Evolutionary conservation across 1,140 invertebrate species (phyloP).

Genomic region (Onthophagus taurus): DNA sequence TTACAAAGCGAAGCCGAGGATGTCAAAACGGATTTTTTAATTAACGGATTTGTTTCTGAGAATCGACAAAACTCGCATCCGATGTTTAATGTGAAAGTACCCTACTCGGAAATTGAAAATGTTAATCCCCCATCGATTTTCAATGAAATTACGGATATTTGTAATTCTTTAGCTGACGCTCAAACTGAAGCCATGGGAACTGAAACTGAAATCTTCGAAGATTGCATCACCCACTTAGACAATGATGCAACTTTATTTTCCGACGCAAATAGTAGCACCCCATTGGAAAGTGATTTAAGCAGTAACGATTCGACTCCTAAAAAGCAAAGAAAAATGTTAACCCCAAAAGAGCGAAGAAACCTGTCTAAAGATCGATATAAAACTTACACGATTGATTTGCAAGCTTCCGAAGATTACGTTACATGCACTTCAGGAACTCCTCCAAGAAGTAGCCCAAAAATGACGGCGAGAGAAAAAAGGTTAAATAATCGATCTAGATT

Average conservation of each 20-base stretch:
- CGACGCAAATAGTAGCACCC: conserved; percentile 39
- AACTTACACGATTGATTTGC: conserved; percentile 65
- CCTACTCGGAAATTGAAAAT: conserved; percentile 51
- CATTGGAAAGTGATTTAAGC: conserved; percentile 48
- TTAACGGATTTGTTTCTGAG: conserved; percentile 20
- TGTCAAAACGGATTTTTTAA: conserved; percentile 23
- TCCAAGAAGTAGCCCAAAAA: conserved; percentile 27
- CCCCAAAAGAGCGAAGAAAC: conserved; percentile 64
- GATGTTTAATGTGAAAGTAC: conserved; percentile 45
- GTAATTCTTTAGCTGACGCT: conserved; percentile 50
- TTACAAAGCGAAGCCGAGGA: conserved; percentile 70
- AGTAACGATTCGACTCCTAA: conserved; percentile 65
- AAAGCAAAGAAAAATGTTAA: conserved; percentile 46
- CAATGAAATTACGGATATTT: conserved; percentile 50
- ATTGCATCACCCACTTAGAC: conserved; percentile 41
- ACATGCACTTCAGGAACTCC: background rate
- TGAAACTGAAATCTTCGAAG: conserved; percentile 45
- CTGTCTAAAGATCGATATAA: conserved; percentile 64
- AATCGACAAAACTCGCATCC: conserved; percentile 28
- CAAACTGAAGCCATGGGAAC: conserved; percentile 48
- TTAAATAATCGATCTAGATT: conserved; percentile 57
- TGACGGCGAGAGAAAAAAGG: conserved; percentile 58
- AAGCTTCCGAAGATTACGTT: conserved; percentile 32
- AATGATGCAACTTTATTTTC: conserved; percentile 35
- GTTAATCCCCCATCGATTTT: conserved; percentile 53